Evolutionary conservation across 2,888 invertebrate species (phyloP).

Genomic region (Homarus gammarus): DNA sequence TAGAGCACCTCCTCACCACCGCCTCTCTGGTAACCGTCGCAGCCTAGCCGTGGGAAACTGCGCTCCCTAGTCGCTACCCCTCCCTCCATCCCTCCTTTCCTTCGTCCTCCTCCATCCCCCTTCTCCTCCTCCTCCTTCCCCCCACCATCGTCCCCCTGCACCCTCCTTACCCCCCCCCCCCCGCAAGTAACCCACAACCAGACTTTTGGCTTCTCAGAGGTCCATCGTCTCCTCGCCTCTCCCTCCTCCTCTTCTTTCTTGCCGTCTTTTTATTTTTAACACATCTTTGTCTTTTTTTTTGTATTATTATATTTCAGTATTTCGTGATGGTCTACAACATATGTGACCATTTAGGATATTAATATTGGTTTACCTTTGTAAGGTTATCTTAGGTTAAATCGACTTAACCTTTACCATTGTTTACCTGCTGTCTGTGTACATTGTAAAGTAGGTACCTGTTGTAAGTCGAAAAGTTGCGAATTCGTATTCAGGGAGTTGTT

Average conservation of each 20-base stretch:
- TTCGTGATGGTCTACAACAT: no score
- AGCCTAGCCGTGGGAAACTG: conserved; percentile 25
- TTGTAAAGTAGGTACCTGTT: no score
- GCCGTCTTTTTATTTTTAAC: not conserved
- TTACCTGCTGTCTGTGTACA: no score
- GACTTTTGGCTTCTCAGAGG: not conserved
- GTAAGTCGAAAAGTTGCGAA: no score
- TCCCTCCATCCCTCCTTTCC: conserved; percentile 36
- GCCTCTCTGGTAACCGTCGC: conserved; percentile 17
- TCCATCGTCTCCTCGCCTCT: not conserved
- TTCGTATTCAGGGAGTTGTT: no score
- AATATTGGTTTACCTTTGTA: no score
- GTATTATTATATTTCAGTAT: no score
- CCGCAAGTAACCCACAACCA: not conserved
- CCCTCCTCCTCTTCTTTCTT: not conserved
- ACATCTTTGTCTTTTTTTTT: no score
- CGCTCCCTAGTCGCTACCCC: conserved; percentile 33
- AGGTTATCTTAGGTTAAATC: no score
- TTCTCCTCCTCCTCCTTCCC: not conserved
- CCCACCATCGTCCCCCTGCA: not conserved
- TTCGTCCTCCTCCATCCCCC: conserved; percentile 33
- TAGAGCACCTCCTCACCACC: not conserved
- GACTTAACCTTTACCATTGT: no score
- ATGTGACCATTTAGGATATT: no score
- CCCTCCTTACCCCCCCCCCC: not conserved